Percentiles rank a stretch among this genome's conserved stretches.
Conservation (phyloP, 2,113 vertebrate species). For the Xiphias gladius region DNA sequence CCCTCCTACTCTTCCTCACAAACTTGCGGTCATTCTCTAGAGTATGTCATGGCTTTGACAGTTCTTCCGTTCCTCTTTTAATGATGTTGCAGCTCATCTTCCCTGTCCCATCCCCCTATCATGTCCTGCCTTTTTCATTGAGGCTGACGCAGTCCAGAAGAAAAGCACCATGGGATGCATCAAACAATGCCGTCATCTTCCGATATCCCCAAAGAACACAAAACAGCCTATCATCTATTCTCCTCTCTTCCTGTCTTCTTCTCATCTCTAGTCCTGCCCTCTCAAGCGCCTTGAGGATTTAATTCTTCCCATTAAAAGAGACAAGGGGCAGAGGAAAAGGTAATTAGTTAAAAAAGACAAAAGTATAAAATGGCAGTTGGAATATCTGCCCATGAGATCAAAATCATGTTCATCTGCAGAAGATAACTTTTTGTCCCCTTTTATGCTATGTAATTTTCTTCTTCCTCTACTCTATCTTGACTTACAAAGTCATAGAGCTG, state of each 20-base stretch:
- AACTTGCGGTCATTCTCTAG: conserved; percentile 30
- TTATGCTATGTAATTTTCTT: conserved; percentile 36
- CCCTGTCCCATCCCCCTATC: conserved; percentile 8
- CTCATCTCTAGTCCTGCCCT: conserved; percentile 12
- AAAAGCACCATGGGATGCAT: conserved; percentile 75
- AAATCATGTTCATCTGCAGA: conserved; percentile 19
- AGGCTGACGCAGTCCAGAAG: conserved; percentile 72
- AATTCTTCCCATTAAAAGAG: conserved; percentile 45
- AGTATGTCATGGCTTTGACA: conserved; percentile 59
- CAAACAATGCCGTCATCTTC: conserved; percentile 46
- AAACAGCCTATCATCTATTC: conserved; percentile 50
- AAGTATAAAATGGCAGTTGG: conserved; percentile 74
- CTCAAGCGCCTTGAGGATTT: conserved; percentile 32
- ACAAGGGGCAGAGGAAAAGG: conserved; percentile 33
- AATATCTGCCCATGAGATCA: conserved; percentile 45
- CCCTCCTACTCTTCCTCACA: conserved; percentile 27
- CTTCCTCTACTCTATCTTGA: conserved; percentile 18
- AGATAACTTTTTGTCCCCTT: conserved; percentile 33
- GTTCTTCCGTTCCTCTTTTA: conserved; percentile 72
- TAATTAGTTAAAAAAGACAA: conserved; percentile 60
- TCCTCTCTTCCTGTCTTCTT: too few species aligned
- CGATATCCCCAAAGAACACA: conserved; percentile 54
- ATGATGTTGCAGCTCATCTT: conserved; percentile 51
- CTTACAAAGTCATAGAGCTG: conserved; percentile 14
- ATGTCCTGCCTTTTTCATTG: conserved; percentile 17